phyloP scores from a whole-genome alignment of 2,113 vertebrate species.

The Brachionichthys hirsutus region DNA sequence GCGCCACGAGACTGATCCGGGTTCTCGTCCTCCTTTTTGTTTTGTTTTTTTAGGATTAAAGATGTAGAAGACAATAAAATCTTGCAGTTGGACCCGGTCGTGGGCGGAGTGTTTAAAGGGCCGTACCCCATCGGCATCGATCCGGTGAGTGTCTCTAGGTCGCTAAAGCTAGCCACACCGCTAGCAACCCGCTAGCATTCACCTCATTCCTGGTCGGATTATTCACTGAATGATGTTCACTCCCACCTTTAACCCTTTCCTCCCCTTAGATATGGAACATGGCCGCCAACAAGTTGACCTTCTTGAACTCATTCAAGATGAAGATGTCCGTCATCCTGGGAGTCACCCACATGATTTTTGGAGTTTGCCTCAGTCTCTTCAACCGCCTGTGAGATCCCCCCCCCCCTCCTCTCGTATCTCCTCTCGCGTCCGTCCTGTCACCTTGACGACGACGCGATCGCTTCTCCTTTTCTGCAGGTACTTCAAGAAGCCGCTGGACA shows the following conservation, averaged over 20 bases:
- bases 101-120: slow-evolving; percentile 88
- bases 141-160: slow-evolving; percentile 78
- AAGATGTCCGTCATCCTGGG: slow-evolving; percentile 97
- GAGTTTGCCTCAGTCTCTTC: slow-evolving; percentile 89
- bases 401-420: background rate
- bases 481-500: slow-evolving; percentile 93
- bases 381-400: slow-evolving; percentile 86
- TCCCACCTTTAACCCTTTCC: background rate
- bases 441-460: background rate
- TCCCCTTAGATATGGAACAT: slow-evolving; percentile 92
- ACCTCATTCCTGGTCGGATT: too few relatives aligned
- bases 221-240: background rate
- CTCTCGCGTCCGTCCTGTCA: background rate
- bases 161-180: too few relatives aligned
- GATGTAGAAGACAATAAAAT: slow-evolving; percentile 76
- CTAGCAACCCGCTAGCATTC: too few relatives aligned
- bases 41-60: slow-evolving; percentile 66
- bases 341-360: slow-evolving; percentile 95
- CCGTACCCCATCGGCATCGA: slow-evolving; percentile 97
- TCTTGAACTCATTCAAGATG: slow-evolving; percentile 99
- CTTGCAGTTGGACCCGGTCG: slow-evolving; percentile 86
- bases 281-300: slow-evolving; percentile 91
- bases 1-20: too few relatives aligned
- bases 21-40: background rate
- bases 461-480: slow-evolving; percentile 76